Conservation (phyloP, 2,113 vertebrate species). For the Notarius quadriscutis region DNA sequence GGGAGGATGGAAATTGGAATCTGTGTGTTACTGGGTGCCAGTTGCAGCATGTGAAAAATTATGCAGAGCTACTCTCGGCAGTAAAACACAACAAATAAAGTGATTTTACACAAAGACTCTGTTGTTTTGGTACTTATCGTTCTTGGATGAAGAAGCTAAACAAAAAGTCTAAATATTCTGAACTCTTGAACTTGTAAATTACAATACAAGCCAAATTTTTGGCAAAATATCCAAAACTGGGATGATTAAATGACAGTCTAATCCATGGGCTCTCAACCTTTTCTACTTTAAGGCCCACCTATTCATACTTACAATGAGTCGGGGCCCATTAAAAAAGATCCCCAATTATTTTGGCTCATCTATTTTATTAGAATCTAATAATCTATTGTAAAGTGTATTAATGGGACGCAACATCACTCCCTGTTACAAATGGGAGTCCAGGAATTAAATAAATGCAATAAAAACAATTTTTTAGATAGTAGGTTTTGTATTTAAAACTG, state of each 20-base stretch:
- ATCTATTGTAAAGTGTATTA: no score
- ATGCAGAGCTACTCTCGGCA: neutral
- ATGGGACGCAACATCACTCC: no score
- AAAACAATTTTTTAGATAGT: no score
- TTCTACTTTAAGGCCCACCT: no score
- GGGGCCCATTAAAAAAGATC: no score
- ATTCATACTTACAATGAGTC: no score
- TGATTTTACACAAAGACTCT: neutral
- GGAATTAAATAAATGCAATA: no score
- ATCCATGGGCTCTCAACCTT: no score
- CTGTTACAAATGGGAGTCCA: no score
- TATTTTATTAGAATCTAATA: no score
- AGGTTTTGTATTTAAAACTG: no score
- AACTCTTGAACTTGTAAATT: neutral
- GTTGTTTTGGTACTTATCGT: neutral
- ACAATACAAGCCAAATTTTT: neutral
- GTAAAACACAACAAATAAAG: neutral
- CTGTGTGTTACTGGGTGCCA: neutral
- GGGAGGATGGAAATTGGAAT: neutral
- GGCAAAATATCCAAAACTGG: neutral
- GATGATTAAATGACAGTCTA: neutral
- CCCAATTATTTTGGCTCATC: no score
- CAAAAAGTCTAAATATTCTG: neutral
- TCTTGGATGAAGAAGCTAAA: neutral
- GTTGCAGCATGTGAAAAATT: neutral